Base-by-base conservation (phyloP, 2,797 vertebrate genomes). In the Oryzias dopingdopingensis region DNA sequence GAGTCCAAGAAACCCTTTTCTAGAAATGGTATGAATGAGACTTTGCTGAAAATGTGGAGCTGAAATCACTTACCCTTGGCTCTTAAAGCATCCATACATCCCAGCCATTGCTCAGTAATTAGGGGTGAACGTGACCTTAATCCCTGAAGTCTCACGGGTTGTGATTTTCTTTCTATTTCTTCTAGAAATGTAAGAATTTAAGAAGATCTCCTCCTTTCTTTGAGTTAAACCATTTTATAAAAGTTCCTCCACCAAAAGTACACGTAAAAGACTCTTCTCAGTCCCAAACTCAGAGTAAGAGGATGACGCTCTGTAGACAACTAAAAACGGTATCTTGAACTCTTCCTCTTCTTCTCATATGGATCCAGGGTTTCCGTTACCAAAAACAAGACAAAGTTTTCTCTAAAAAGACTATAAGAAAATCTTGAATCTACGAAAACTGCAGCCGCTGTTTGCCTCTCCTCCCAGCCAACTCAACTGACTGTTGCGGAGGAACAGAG, bases 21-120 rank as follows among this genome's bases (percentile, higher is more conserved):
- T 10, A 37, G 2, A 37, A 32, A 32, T 10, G 29, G 6, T 26
- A 26, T 26, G 24, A 26, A 29, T 29, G 26, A 29, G 26, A 32
- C 3, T 32, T 32, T 3, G 12, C 8, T 10, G 29, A 3, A 37
- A 37, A 37, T 4, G 32, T 12, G 32, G 32, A 37, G 26, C 26
- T 26, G 26, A 26, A 26, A 26, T 26, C 26, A 26, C 5, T 26
- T 12, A 13, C 87, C 77, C 79, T 15, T 50, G 77, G 49, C 65
- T 53, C 62, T 77, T 87, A 75, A 87, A 89, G 80, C 87, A 89
- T 67, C 82, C 87, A 29, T 79, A 84, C 52, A 84, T 75, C 59
- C 85, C 85, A 6, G 80, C 82, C 82, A 84, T 84, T 68, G 3
- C 52, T 29, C 10, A 32, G 43, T 8, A 23, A 18, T 51, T 18